Percentiles rank a stretch among this genome's conserved stretches.
Evolutionary conservation across 2,113 vertebrate genomes (phyloP).

Genomic region (Toxotes chatareus): DNA sequence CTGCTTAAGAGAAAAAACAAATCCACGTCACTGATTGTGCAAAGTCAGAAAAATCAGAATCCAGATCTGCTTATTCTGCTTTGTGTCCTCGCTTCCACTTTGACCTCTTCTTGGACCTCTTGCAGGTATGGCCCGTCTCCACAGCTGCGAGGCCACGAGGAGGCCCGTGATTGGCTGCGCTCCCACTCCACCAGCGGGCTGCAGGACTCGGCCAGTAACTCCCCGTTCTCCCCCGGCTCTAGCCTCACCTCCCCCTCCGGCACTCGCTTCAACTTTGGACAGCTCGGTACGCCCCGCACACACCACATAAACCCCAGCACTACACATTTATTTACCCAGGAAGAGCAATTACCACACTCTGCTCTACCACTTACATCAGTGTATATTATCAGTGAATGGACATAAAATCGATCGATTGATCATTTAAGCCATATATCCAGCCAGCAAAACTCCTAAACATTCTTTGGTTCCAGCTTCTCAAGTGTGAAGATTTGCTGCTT

Average conservation of each 20-base stretch:
- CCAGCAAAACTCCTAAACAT: no score
- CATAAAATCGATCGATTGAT: not conserved
- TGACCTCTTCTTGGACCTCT: constrained; percentile 45
- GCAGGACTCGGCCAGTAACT: constrained; percentile 92
- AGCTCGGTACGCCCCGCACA: constrained; percentile 87
- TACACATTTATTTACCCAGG: not conserved
- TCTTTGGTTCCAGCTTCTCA: no score
- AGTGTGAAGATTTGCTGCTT: no score
- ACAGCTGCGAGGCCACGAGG: constrained; percentile 93
- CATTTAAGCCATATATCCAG: not conserved
- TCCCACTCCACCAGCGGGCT: constrained; percentile 95
- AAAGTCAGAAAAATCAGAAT: constrained; percentile 22
- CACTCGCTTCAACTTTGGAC: constrained; percentile 95
- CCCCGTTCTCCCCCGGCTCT: constrained; percentile 95
- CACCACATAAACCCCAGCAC: not conserved
- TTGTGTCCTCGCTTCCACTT: not conserved
- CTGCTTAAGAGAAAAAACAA: constrained; percentile 24
- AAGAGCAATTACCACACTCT: not conserved
- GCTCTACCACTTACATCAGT: not conserved
- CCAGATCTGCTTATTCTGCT: not conserved
- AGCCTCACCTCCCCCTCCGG: constrained; percentile 96
- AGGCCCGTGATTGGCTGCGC: constrained; percentile 95
- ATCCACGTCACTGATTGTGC: constrained; percentile 32
- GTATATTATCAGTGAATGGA: not conserved
- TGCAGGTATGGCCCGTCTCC: constrained; percentile 92